Percentiles rank a stretch among this genome's conserved stretches.
phyloP scores from a whole-genome alignment of 1,140 invertebrate genomes.

The Wiebesia pumilae region DNA sequence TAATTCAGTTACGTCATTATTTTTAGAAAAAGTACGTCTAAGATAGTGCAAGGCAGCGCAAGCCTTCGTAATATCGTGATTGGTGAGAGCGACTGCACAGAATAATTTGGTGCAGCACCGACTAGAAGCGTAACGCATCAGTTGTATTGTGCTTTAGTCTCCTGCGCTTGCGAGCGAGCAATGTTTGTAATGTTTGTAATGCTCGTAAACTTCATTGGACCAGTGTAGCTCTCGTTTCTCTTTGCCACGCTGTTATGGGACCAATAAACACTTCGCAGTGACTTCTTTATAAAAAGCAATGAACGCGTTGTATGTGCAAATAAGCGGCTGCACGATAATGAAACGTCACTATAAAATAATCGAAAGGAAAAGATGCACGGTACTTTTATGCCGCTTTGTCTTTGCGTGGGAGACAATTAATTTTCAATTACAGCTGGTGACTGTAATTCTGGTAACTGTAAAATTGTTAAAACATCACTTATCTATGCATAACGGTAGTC shows the following conservation, averaged over 20 bases:
- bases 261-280: slow-evolving; percentile 47
- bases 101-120: not conserved
- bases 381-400: not conserved
- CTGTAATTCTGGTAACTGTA: not conserved
- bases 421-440: not conserved
- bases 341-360: not conserved
- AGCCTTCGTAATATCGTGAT: slow-evolving; percentile 28
- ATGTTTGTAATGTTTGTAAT: not conserved
- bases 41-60: not conserved
- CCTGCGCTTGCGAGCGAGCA: not conserved
- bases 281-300: slow-evolving; percentile 17
- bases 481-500: not conserved
- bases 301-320: not conserved
- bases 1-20: slow-evolving; percentile 10
- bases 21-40: slow-evolving; percentile 26
- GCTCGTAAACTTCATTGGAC: slow-evolving; percentile 65
- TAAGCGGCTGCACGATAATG: not conserved
- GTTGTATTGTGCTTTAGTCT: not conserved
- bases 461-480: not conserved
- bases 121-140: not conserved
- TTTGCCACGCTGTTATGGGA: slow-evolving; percentile 61
- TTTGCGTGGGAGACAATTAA: not conserved
- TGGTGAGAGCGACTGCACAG: slow-evolving; percentile 27
- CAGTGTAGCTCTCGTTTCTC: slow-evolving; percentile 60
- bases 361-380: not conserved